Percentiles rank a stretch among this genome's conserved stretches.
phyloP scores from a whole-genome alignment of 2,797 vertebrate genomes.

The Lepilemur septentrionalis region DNA sequence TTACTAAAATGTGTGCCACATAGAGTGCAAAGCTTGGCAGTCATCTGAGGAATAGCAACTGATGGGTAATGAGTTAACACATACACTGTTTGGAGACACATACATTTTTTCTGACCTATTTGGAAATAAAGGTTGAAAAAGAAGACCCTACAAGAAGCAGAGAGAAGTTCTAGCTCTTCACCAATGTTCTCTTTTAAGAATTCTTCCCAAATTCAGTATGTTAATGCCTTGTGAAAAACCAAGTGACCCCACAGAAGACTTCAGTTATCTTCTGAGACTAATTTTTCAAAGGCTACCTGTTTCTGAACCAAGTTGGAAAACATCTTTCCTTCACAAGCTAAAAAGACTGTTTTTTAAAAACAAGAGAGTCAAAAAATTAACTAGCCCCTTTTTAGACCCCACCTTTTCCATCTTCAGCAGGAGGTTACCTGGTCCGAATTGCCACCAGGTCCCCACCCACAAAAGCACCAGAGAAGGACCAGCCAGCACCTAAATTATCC shows the following conservation, averaged over 20 bases:
- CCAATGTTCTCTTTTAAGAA: background rate
- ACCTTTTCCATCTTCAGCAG: background rate
- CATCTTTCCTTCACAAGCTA: background rate
- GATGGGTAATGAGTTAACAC: background rate
- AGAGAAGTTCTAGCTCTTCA: conserved; percentile 15
- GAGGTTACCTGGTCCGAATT: background rate
- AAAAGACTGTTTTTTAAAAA: background rate
- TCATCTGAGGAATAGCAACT: background rate
- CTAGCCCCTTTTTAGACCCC: background rate
- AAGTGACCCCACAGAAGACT: background rate
- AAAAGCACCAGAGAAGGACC: background rate
- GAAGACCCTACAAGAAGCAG: background rate
- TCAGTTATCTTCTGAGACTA: background rate
- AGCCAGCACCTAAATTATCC: background rate
- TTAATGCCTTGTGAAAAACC: background rate
- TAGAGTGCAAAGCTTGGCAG: background rate
- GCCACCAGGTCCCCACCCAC: background rate
- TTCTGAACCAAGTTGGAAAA: background rate
- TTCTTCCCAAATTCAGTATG: background rate
- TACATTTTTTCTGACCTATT: conserved; percentile 7
- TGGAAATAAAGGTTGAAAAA: conserved; percentile 9
- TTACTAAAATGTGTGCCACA: background rate
- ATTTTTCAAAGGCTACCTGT: background rate
- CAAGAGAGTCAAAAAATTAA: background rate
- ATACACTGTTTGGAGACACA: background rate